Evolutionary conservation across 2,888 invertebrate genomes (phyloP).

Genomic region (Dugesia japonica): DNA sequence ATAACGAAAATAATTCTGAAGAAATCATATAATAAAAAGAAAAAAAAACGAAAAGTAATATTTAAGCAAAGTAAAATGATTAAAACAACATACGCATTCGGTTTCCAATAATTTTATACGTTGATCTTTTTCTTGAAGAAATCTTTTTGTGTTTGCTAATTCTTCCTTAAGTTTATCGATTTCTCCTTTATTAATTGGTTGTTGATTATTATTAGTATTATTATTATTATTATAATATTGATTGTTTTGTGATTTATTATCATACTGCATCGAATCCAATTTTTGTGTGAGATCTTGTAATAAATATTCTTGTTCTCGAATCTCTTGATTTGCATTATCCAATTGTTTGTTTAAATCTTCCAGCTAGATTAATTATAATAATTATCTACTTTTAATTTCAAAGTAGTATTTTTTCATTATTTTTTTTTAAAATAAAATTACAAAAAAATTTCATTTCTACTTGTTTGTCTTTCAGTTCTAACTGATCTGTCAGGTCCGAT

Average conservation of each 20-base stretch:
- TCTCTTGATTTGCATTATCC: not conserved
- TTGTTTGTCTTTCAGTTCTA: constrained; percentile 26
- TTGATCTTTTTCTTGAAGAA: constrained; percentile 29
- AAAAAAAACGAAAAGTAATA: not conserved
- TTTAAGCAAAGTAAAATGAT: not conserved
- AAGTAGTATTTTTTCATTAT: no score
- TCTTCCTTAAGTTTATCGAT: constrained; percentile 24
- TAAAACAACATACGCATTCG: constrained; percentile 30
- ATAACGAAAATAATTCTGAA: no score
- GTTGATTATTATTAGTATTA: not conserved
- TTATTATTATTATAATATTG: not conserved
- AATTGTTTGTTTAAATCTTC: not conserved
- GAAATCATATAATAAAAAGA: not conserved
- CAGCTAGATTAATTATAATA: not conserved
- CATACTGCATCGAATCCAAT: not conserved
- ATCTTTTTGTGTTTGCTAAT: constrained; percentile 2
- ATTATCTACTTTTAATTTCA: not conserved
- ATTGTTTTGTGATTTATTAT: not conserved
- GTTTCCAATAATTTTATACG: constrained; percentile 33
- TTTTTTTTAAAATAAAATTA: no score
- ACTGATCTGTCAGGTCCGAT: constrained; percentile 21
- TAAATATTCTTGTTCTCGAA: constrained; percentile 10
- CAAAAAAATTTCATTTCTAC: not conserved
- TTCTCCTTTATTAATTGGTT: not conserved
- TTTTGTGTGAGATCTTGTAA: constrained; percentile 27